Base-by-base conservation (phyloP, 1,140 invertebrate species). In the Ptiloglossa arizonensis region DNA sequence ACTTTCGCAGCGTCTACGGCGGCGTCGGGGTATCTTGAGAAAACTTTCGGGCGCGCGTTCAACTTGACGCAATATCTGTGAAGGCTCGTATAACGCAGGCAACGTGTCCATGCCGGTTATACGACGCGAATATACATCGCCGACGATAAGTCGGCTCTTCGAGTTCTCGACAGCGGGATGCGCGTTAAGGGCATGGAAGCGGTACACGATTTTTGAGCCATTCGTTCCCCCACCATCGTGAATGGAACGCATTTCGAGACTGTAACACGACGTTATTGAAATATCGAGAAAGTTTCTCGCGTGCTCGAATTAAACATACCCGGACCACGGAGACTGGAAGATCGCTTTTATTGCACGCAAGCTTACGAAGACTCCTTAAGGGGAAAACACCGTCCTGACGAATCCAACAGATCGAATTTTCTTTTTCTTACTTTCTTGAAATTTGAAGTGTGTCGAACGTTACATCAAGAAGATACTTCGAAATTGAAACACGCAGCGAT, bases 41-140 rank as follows among this genome's bases (percentile, higher is more conserved):
- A 87, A 88, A 87, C 77, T 86, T 86, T 85, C 22, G 48, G 66
- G 52, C 44, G 52, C 67, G 80, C 62, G 85, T 82, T 72, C 79
- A 87, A 81, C 79, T 86, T 80, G 76, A 84, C 64, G 85, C 83
- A 87, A 86, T 84, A 87, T 80, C 81, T 69, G 79, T 70, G 72
- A 59, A 62, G 66, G 68, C 78, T 79, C 81, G 76, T 77, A 72
- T 77, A 82, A 83, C 68, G 70, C 80, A 79, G 74, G 80, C 79
- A 85, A 84, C 70, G 76, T 74, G 77, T 79, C 68, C 69, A 66
- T 70, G 59, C 50, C 52, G 48, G 62, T 52, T 79, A 78, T 57
- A 82, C 54, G 70, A 76, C 72, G 63, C 69, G 57, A 79, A 81
- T 80, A 75, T 72, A 54, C 79, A 50, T 27, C 62, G 44, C 19